Evolutionary conservation across 2,797 vertebrate genomes (phyloP).

Genomic region (Myotis findleyi): DNA sequence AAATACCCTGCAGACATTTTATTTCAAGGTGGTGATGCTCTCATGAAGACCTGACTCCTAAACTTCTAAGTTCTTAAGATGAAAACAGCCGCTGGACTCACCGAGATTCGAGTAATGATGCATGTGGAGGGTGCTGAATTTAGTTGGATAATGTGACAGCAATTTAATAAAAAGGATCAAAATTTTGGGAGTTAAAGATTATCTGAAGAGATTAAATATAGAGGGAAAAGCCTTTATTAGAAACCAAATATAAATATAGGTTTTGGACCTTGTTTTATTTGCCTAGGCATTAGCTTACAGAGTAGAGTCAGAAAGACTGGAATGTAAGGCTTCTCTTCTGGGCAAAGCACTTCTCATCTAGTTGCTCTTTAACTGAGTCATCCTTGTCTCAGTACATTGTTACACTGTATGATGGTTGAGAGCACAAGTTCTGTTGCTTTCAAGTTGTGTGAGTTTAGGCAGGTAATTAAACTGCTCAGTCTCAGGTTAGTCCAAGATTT

Average conservation of each 20-base stretch:
- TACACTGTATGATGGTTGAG: no score
- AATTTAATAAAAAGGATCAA: neutral
- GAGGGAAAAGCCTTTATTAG: neutral
- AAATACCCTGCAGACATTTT: neutral
- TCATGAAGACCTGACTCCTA: neutral
- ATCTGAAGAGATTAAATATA: neutral
- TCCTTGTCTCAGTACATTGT: neutral
- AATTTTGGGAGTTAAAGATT: conserved; percentile 18
- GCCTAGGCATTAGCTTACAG: neutral
- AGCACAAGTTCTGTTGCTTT: neutral
- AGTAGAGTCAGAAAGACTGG: neutral
- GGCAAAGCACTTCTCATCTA: neutral
- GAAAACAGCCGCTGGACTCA: neutral
- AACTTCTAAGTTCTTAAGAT: neutral
- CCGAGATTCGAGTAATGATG: neutral
- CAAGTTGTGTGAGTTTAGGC: neutral
- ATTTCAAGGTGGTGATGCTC: neutral
- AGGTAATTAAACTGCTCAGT: neutral
- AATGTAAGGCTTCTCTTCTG: neutral
- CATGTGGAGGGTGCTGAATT: neutral
- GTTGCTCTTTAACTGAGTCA: neutral
- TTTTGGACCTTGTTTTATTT: neutral
- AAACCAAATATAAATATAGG: neutral
- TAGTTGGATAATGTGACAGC: neutral
- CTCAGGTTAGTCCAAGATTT: neutral